Percentiles rank a stretch among this genome's conserved stretches.
Conservation (phyloP, 2,888 invertebrate genomes). For the Notodonta dromedarius region DNA sequence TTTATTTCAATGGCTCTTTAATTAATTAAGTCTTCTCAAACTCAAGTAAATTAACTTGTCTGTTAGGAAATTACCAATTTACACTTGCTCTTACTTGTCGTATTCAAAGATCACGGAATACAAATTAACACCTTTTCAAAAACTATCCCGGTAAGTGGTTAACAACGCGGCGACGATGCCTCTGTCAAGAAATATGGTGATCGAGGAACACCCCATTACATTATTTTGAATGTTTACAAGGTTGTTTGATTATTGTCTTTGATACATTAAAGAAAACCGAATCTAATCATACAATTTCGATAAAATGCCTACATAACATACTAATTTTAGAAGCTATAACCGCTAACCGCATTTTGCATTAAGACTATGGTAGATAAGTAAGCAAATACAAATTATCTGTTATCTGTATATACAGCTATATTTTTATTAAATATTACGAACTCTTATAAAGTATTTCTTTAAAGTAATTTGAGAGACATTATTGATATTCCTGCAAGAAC, state of each 20-base stretch:
- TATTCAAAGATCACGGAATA: conserved; percentile 72
- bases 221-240: too few species aligned
- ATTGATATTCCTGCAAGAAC: too few species aligned
- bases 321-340: too few species aligned
- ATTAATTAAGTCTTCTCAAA: conserved; percentile 26
- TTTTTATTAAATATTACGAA: too few species aligned
- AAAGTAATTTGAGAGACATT: too few species aligned
- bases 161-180: conserved; percentile 17
- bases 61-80: conserved; percentile 67
- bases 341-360: too few species aligned
- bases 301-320: too few species aligned
- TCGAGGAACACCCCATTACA: neutral
- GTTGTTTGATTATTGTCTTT: too few species aligned
- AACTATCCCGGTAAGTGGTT: conserved; percentile 46
- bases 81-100: conserved; percentile 62
- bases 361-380: too few species aligned
- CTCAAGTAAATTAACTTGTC: conserved; percentile 52
- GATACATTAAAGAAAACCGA: too few species aligned
- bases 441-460: too few species aligned
- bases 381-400: neutral
- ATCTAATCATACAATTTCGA: too few species aligned
- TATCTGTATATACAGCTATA: neutral
- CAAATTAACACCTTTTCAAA: conserved; percentile 71
- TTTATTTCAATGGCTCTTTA: conserved; percentile 3
- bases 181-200: neutral